Conservation (phyloP, 1,140 invertebrate species). For the Drosophila ercepeae region DNA sequence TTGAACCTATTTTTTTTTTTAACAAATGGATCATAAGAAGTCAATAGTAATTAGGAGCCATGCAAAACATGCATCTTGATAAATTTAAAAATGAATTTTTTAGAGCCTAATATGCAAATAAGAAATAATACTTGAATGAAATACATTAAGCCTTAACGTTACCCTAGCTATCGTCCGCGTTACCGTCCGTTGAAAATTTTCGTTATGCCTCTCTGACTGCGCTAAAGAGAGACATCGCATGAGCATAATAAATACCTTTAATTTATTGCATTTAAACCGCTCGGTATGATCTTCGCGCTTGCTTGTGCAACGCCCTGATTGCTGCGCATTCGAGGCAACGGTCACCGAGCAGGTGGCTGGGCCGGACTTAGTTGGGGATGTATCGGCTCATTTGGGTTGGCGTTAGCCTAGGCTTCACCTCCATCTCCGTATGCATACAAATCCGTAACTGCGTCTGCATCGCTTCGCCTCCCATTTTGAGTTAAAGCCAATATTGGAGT, state of each 20-base stretch:
- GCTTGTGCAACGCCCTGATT: constrained; percentile 79
- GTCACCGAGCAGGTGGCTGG: constrained; percentile 54
- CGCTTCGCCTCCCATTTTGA: constrained; percentile 8
- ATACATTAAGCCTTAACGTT: background rate
- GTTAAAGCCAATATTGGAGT: constrained; percentile 38
- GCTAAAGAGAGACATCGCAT: constrained; percentile 43
- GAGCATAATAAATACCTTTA: constrained; percentile 78
- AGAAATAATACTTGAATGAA: background rate
- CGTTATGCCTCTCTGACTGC: background rate
- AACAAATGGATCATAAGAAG: too few relatives aligned
- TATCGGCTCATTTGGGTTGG: background rate
- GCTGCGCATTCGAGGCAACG: constrained; percentile 77
- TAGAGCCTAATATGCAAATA: background rate
- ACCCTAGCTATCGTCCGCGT: background rate
- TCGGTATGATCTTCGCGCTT: constrained; percentile 77
- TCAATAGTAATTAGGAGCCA: too few relatives aligned
- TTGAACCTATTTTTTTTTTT: too few relatives aligned
- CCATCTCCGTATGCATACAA: background rate
- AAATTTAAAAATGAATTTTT: too few relatives aligned
- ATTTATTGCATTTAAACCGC: constrained; percentile 79
- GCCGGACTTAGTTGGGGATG: constrained; percentile 6
- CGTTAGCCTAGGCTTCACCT: background rate
- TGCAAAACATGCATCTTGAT: too few relatives aligned
- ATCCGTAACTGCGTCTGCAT: background rate
- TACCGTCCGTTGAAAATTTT: background rate